A percentile compares a stretch with the other conserved stretches of the same genome.
Conservation (phyloP, 2,797 vertebrate species). For the Gorsachius magnificus region DNA sequence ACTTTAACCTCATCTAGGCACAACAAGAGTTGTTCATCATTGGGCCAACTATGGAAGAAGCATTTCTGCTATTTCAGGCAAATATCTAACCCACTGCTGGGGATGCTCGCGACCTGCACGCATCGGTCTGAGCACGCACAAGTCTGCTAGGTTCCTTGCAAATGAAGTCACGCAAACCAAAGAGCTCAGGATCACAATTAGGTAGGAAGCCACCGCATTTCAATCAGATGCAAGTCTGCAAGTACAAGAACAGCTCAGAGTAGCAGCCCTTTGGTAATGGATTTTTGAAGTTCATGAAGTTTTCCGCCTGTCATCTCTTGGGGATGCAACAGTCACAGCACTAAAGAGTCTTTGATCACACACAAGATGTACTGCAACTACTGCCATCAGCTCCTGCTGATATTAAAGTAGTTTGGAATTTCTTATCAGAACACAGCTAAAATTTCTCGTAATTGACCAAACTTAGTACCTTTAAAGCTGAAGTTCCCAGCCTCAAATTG, state of each 20-base stretch:
- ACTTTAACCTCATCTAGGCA: neutral
- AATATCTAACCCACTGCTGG: neutral
- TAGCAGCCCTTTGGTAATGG: neutral
- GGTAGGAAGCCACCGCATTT: neutral
- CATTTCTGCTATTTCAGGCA: neutral
- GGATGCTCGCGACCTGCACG: neutral
- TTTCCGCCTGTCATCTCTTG: neutral
- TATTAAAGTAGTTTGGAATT: neutral
- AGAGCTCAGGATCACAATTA: neutral
- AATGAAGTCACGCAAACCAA: neutral
- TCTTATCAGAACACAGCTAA: neutral
- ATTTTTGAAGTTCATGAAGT: neutral
- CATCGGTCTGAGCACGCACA: neutral
- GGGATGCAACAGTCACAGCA: neutral
- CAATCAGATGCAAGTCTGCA: neutral
- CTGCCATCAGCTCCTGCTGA: neutral
- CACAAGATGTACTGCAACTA: neutral
- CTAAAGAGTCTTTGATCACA: neutral
- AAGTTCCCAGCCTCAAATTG: neutral
- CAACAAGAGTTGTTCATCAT: neutral
- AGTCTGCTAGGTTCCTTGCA: neutral
- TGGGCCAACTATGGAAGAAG: neutral
- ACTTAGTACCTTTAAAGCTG: neutral
- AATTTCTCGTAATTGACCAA: neutral
- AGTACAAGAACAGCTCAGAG: neutral